Conservation (phyloP, 1,140 invertebrate genomes). For the Psilanteris sp. region DNA sequence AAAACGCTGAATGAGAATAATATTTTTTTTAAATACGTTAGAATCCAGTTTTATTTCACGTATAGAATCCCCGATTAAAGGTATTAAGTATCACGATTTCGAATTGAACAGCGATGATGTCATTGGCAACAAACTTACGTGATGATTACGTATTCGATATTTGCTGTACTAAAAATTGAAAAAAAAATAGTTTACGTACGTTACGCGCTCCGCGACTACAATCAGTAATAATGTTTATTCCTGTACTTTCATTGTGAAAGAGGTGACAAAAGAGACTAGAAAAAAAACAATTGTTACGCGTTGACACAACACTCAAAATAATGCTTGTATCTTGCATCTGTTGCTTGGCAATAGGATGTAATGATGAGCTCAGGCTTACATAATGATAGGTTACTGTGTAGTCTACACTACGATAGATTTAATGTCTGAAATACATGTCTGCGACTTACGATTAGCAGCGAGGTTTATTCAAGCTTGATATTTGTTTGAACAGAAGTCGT, state of each 20-base stretch:
- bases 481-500: conserved; percentile 73
- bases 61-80: too few relatives aligned
- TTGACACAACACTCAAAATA: conserved; percentile 46
- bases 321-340: conserved; percentile 50
- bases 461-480: conserved; percentile 25
- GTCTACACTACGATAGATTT: conserved; percentile 27
- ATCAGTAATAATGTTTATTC: neutral
- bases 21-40: too few relatives aligned
- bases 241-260: conserved; percentile 23
- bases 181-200: too few relatives aligned
- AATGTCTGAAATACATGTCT: conserved; percentile 32
- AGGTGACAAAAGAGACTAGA: conserved; percentile 29
- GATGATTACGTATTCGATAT: too few relatives aligned
- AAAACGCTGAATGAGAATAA: too few relatives aligned
- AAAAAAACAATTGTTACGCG: conserved; percentile 42
- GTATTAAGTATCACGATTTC: too few relatives aligned
- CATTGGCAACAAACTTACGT: too few relatives aligned
- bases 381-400: conserved; percentile 51
- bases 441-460: conserved; percentile 16
- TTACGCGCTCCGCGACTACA: too few relatives aligned
- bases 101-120: too few relatives aligned
- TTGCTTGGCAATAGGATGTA: conserved; percentile 30
- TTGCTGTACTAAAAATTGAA: too few relatives aligned
- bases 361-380: conserved; percentile 53
- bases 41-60: too few relatives aligned